A percentile compares a stretch with the other conserved stretches of the same genome.
These are phyloP conservation scores for Myzus persicae DNA, from an alignment of 1,140 invertebrate genomes.

Conservation along the genomic window DNA sequence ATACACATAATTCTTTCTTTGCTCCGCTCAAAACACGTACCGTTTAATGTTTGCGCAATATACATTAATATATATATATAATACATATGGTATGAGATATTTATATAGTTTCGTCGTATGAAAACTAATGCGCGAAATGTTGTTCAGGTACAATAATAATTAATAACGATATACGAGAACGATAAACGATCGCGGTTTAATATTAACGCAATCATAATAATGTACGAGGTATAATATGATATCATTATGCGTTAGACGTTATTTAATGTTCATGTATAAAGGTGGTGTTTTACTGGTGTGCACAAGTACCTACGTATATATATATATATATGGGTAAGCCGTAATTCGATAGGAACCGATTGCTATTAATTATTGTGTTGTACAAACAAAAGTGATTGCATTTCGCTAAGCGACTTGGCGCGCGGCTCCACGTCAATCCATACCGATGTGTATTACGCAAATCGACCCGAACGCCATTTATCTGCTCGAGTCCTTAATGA, in stretches of 20 bases:
- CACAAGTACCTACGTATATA: neutral
- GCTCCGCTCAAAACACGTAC: neutral
- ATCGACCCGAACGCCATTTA: neutral
- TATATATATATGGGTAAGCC: neutral
- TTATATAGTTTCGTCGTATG: no score
- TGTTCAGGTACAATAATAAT: neutral
- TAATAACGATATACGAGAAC: no score
- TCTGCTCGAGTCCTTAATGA: neutral
- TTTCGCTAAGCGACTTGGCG: neutral
- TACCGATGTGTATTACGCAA: neutral
- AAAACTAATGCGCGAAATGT: no score
- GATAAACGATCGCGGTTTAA: no score
- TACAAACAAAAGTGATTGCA: constrained; percentile 27
- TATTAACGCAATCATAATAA: neutral
- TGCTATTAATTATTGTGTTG: neutral
- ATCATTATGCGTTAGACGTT: neutral
- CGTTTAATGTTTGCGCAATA: neutral
- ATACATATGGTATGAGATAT: no score
- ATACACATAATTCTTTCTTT: neutral
- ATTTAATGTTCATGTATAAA: neutral
- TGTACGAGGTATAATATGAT: neutral
- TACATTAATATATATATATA: no score
- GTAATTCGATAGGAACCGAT: neutral
- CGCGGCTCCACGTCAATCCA: neutral
- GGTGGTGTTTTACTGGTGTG: no score